Evolutionary conservation across 2,113 vertebrate species (phyloP).

Genomic region (Noctilio leporinus): DNA sequence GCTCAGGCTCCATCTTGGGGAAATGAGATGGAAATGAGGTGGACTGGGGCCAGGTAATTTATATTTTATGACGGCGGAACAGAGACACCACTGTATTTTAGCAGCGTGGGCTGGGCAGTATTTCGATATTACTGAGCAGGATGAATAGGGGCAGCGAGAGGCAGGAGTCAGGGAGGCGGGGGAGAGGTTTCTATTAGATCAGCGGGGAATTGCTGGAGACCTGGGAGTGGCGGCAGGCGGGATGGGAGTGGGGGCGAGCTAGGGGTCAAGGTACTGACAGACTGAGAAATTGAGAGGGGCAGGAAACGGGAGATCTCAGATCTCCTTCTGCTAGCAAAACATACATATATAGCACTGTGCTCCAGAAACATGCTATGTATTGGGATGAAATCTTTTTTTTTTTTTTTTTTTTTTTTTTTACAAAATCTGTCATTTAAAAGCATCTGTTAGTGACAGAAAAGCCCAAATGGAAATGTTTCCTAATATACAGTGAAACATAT

Average conservation of each 20-base stretch:
- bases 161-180: not conserved
- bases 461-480: not conserved
- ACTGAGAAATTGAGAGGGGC: rapidly evolving
- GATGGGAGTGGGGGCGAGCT: too few species aligned
- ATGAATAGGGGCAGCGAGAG: not conserved
- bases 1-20: not conserved
- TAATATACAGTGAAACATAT: not conserved
- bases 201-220: not conserved
- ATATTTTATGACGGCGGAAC: not conserved
- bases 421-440: not conserved
- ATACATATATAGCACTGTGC: not conserved
- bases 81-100: not conserved
- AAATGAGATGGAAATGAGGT: not conserved
- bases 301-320: rapidly evolving
- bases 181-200: not conserved
- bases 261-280: not conserved
- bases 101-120: rapidly evolving
- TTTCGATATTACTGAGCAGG: not conserved
- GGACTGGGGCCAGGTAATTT: not conserved
- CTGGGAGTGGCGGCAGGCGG: not conserved
- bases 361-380: not conserved
- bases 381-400: not conserved
- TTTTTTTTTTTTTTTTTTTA: too few species aligned
- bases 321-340: not conserved
- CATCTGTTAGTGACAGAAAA: not conserved